These are phyloP conservation scores for Procambarus clarkii DNA, from an alignment of 1,140 invertebrate species.

Conservation along the genomic window DNA sequence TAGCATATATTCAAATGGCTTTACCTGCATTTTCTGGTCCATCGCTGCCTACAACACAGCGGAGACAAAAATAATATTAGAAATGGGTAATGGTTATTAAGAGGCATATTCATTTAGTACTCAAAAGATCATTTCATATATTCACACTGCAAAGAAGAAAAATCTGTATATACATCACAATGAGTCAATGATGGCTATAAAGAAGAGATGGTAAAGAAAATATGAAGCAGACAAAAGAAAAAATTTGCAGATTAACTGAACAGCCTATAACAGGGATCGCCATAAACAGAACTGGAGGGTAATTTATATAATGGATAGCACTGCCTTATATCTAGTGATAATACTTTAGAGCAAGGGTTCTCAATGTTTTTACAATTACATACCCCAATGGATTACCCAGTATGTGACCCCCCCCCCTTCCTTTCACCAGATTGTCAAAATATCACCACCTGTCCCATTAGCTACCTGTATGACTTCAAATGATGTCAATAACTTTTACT, in stretches of 20 bases:
- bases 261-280: neutral
- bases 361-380: neutral
- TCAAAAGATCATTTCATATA: neutral
- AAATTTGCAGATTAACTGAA: neutral
- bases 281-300: no score
- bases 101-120: neutral
- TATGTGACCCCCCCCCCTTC: neutral
- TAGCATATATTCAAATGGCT: conserved; percentile 1
- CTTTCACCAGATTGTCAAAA: neutral
- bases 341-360: neutral
- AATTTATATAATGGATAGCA: neutral
- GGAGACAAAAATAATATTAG: conserved; percentile 39
- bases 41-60: conserved; percentile 55
- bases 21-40: conserved; percentile 64
- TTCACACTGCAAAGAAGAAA: neutral
- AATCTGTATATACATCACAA: no score
- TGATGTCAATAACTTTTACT: neutral
- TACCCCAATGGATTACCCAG: neutral
- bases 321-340: neutral
- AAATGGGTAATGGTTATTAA: neutral
- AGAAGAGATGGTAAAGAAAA: no score
- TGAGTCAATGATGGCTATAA: no score
- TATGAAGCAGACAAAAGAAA: no score
- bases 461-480: neutral
- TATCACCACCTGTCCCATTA: neutral